Conservation (phyloP, 2,113 vertebrate genomes). For the Hydrochoerus hydrochaeris region DNA sequence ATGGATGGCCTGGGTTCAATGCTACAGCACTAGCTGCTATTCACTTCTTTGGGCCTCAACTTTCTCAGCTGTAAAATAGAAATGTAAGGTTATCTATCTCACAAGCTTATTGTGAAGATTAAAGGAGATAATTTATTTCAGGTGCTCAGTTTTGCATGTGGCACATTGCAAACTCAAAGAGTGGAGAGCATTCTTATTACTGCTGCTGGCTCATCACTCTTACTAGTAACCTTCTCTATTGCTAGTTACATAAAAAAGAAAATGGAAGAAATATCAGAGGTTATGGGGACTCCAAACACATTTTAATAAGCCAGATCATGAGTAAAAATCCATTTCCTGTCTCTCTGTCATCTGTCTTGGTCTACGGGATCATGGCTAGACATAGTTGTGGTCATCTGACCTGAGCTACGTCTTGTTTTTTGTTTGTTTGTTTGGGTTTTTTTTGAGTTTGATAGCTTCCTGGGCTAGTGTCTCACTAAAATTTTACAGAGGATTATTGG, state of each 20-base stretch:
- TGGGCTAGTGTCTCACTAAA: background rate
- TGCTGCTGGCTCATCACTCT: background rate
- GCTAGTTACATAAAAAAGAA: background rate
- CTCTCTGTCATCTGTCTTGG: background rate
- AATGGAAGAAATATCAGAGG: background rate
- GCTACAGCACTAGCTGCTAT: background rate
- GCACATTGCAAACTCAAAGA: background rate
- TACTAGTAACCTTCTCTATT: background rate
- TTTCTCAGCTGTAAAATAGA: conserved; percentile 10
- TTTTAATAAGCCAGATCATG: background rate
- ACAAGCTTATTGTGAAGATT: background rate
- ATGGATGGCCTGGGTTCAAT: background rate
- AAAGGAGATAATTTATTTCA: background rate
- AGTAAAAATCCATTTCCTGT: background rate
- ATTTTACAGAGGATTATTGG: background rate
- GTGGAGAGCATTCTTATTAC: no score
- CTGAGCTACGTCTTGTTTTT: background rate
- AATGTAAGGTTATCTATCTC: background rate
- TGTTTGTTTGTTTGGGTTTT: no score
- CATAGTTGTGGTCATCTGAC: background rate
- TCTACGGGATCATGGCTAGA: background rate
- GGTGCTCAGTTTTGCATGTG: background rate
- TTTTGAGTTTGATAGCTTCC: background rate
- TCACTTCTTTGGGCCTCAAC: background rate
- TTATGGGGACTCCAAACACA: background rate